Evolutionary conservation across 1,140 invertebrate species (phyloP).

Genomic region (Lanistes nyassanus): DNA sequence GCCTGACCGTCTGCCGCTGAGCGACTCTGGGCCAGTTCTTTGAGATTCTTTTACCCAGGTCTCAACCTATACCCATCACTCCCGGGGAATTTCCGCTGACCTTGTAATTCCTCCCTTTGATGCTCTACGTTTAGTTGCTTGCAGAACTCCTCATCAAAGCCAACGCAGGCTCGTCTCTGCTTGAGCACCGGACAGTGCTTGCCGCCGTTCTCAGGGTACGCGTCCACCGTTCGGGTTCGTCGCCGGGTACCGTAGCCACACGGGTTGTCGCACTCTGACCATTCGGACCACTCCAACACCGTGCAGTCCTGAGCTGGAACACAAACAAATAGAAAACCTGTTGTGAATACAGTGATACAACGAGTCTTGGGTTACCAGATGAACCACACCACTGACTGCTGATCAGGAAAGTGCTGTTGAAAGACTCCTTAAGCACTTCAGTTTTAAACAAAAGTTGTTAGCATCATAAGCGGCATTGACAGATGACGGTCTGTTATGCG

Average conservation of each 20-base stretch:
- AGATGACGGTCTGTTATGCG: too few species aligned
- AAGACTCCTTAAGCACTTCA: too few species aligned
- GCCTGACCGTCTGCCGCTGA: too few species aligned
- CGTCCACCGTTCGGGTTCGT: slow-evolving; percentile 38
- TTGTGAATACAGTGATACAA: too few species aligned
- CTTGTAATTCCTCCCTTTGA: slow-evolving; percentile 34
- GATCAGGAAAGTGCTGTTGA: too few species aligned
- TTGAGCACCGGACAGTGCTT: slow-evolving; percentile 44
- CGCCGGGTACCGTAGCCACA: slow-evolving; percentile 48
- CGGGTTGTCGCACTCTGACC: slow-evolving; percentile 42
- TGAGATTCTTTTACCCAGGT: neutral
- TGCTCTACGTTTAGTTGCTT: slow-evolving; percentile 30
- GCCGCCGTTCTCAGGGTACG: slow-evolving; percentile 48
- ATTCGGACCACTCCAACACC: slow-evolving; percentile 42
- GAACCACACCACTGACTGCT: too few species aligned
- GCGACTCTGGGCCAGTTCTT: too few species aligned
- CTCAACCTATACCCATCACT: neutral
- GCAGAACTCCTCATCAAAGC: slow-evolving; percentile 32
- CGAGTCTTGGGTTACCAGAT: too few species aligned
- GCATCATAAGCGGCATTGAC: too few species aligned
- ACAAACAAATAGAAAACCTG: slow-evolving; percentile 15
- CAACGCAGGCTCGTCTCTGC: slow-evolving; percentile 43
- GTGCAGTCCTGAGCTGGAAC: slow-evolving; percentile 53
- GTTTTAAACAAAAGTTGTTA: too few species aligned
- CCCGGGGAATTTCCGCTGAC: slow-evolving; percentile 14